Percentiles rank a stretch among this genome's conserved stretches.
Conservation (phyloP, 2,797 vertebrate species). For the Cryptoprocta ferox region DNA sequence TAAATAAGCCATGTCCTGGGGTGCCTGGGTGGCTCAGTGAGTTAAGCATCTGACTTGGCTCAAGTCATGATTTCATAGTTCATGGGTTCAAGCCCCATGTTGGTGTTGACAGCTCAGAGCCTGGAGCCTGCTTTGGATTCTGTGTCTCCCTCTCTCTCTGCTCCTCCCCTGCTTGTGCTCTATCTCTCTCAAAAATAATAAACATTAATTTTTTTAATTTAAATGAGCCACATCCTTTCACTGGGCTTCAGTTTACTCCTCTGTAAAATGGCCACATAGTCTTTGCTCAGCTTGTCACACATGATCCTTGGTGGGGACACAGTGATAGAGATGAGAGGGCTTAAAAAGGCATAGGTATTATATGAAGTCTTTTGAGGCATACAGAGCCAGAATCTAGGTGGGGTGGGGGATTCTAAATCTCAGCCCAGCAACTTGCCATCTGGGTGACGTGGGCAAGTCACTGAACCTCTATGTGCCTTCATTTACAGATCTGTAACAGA, state of each 20-base stretch:
- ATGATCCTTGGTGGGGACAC: background rate
- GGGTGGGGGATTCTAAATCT: background rate
- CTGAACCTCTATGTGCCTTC: background rate
- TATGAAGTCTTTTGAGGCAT: background rate
- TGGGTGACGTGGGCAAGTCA: background rate
- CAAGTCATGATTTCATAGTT: too few species aligned
- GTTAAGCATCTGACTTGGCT: too few species aligned
- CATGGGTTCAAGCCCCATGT: too few species aligned
- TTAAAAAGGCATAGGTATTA: background rate
- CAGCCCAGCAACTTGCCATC: background rate
- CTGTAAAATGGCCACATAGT: conserved; percentile 20
- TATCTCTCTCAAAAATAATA: too few species aligned
- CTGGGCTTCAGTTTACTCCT: background rate
- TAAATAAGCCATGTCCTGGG: background rate
- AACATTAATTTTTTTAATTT: background rate
- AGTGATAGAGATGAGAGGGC: background rate
- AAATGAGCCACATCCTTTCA: conserved; percentile 30
- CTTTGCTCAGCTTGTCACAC: background rate
- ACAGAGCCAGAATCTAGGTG: background rate
- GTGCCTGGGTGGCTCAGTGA: too few species aligned
- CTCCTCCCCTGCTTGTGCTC: too few species aligned
- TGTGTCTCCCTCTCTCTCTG: too few species aligned
- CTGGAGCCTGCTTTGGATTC: too few species aligned
- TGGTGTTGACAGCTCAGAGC: too few species aligned
- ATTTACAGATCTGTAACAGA: background rate